Evolutionary conservation across 2,888 invertebrate species (phyloP).

Genomic region (Cryptophagus acutangulus): DNA sequence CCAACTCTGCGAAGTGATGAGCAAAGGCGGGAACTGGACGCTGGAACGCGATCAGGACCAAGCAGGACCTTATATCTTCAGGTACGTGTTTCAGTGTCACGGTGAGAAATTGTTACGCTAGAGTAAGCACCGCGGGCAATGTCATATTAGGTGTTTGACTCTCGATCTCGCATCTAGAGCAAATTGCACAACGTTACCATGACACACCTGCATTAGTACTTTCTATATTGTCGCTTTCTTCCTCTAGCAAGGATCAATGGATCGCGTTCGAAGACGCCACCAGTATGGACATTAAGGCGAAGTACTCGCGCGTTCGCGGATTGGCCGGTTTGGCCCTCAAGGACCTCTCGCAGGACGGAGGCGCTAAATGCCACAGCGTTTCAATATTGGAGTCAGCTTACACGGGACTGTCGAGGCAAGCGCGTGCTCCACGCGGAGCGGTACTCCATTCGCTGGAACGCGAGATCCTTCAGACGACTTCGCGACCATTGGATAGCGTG

Average conservation of each 20-base stretch:
- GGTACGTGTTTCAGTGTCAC: slow-evolving; percentile 36
- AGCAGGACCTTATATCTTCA: slow-evolving; percentile 71
- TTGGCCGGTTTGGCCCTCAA: slow-evolving; percentile 65
- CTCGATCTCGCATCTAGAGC: slow-evolving; percentile 18
- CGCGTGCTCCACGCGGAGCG: slow-evolving; percentile 60
- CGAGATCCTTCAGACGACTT: slow-evolving; percentile 54
- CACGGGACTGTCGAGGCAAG: slow-evolving; percentile 55
- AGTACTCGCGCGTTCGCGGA: slow-evolving; percentile 66
- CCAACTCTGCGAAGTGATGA: slow-evolving; percentile 57
- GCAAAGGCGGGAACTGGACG: slow-evolving; percentile 61
- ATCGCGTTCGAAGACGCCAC: slow-evolving; percentile 71
- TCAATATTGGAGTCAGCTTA: slow-evolving; percentile 50
- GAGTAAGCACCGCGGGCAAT: slow-evolving; percentile 20
- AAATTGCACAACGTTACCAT: slow-evolving; percentile 17
- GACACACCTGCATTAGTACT: slow-evolving; percentile 21
- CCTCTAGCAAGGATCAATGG: slow-evolving; percentile 60
- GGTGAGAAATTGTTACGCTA: slow-evolving; percentile 13
- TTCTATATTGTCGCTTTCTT: slow-evolving; percentile 3
- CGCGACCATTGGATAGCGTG: slow-evolving; percentile 54
- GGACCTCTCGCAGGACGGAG: slow-evolving; percentile 50
- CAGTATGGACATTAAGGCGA: slow-evolving; percentile 70
- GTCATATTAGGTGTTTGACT: slow-evolving; percentile 18
- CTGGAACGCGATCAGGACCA: slow-evolving; percentile 72
- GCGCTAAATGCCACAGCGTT: slow-evolving; percentile 53
- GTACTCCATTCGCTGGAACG: slow-evolving; percentile 60